These are phyloP conservation scores for Catostylus mosaicus DNA, from an alignment of 30 jellyfish, hydroid and myxozoan species.

Conservation along the genomic window DNA sequence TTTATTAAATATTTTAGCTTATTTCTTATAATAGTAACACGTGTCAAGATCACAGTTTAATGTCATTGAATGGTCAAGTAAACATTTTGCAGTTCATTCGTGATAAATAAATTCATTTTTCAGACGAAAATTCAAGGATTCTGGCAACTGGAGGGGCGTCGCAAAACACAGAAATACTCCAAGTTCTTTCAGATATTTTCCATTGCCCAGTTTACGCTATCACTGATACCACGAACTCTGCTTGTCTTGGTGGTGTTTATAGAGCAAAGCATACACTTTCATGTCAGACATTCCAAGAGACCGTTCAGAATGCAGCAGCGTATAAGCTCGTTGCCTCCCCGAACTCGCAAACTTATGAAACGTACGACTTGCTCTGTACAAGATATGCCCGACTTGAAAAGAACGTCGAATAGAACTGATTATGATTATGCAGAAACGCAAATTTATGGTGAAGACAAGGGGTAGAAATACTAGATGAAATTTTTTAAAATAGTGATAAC, in stretches of 20 bases:
- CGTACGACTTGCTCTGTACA: constrained; percentile 18
- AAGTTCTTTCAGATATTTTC: constrained; percentile 74
- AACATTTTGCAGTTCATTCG: not conserved
- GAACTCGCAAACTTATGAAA: not conserved
- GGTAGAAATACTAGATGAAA: too few species aligned
- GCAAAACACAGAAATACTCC: constrained; percentile 64
- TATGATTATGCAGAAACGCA: too few species aligned
- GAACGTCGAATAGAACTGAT: not conserved
- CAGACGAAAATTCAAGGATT: constrained; percentile 64
- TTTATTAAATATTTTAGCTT: too few species aligned
- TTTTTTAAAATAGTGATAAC: too few species aligned
- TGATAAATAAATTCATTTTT: not conserved
- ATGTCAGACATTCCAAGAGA: not conserved
- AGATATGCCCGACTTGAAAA: constrained; percentile 43
- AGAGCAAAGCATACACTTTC: constrained; percentile 63
- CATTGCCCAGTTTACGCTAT: constrained; percentile 69
- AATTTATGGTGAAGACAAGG: too few species aligned
- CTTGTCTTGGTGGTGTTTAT: constrained; percentile 87
- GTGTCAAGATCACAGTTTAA: too few species aligned
- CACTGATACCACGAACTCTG: constrained; percentile 74
- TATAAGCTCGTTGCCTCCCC: constrained; percentile 43
- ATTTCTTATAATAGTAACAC: too few species aligned
- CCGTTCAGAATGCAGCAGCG: constrained; percentile 19
- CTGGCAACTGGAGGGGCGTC: constrained; percentile 99
- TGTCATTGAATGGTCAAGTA: too few species aligned